These are phyloP conservation scores for Rugalucina vietnamica DNA, from an alignment of 2,888 invertebrate species.

Conservation along the genomic window DNA sequence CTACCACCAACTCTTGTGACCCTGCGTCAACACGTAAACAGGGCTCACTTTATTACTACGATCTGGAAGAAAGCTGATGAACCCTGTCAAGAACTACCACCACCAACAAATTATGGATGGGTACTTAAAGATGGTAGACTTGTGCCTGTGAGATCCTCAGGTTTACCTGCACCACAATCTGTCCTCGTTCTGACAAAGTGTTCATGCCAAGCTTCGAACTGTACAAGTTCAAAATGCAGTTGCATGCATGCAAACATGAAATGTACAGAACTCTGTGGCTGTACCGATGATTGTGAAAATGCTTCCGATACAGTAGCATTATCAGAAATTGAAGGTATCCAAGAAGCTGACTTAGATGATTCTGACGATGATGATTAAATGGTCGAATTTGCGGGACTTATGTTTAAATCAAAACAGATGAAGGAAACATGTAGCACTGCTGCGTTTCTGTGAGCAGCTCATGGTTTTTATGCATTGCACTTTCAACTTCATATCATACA, in stretches of 20 bases:
- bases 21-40: background rate
- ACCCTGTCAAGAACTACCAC: background rate
- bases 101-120: background rate
- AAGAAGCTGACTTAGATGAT: background rate
- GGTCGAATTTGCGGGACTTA: background rate
- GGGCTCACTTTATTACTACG: background rate
- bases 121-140: background rate
- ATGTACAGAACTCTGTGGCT: background rate
- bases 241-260: constrained; percentile 4
- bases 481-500: no score
- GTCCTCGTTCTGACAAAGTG: background rate
- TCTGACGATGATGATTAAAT: background rate
- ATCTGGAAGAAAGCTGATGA: constrained; percentile 2
- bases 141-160: background rate
- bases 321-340: background rate
- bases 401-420: background rate
- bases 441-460: no score
- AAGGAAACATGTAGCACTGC: background rate
- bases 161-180: background rate
- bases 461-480: no score
- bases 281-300: constrained; percentile 1
- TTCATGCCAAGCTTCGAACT: background rate
- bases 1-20: background rate
- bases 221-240: background rate
- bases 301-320: no score